phyloP scores from a whole-genome alignment of 2,888 invertebrate species.

The Standfussiana lucernea region DNA sequence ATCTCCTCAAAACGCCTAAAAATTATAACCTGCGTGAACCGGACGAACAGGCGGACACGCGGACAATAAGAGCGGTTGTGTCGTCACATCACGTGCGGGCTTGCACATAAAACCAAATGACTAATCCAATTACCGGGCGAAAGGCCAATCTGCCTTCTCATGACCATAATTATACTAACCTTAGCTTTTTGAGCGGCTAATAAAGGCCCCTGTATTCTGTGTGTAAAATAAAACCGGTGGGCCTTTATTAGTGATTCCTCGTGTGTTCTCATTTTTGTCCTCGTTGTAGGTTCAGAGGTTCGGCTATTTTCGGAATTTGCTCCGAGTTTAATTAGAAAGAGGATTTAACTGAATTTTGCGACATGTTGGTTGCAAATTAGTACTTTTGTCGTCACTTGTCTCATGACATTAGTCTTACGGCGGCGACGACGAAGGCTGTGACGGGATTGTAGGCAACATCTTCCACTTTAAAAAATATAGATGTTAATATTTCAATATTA shows the following conservation, averaged over 20 bases:
- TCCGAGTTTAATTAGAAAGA: conserved; percentile 58
- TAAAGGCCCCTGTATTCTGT: conserved; percentile 68
- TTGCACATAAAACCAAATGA: conserved; percentile 69
- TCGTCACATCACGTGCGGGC: conserved; percentile 61
- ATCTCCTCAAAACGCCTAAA: conserved; percentile 20
- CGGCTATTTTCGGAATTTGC: conserved; percentile 60
- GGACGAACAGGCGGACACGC: neutral
- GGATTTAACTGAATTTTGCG: conserved; percentile 54
- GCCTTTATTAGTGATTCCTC: conserved; percentile 68
- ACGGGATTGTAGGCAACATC: neutral
- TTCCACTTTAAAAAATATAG: neutral
- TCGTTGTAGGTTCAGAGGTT: conserved; percentile 51
- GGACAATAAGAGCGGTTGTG: conserved; percentile 34
- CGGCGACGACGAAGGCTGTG: neutral
- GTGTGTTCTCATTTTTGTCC: conserved; percentile 64
- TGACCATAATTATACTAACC: conserved; percentile 75
- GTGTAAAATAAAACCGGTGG: conserved; percentile 67
- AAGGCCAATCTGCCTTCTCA: conserved; percentile 75
- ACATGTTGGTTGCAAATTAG: conserved; percentile 37
- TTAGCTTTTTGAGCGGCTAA: conserved; percentile 71
- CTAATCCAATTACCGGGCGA: conserved; percentile 69
- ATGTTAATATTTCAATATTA: neutral
- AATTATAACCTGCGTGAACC: conserved; percentile 27
- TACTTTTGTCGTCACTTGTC: conserved; percentile 33
- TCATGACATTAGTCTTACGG: neutral